Conservation (phyloP, 2,113 vertebrate genomes). For the Corythornis cristatus region DNA sequence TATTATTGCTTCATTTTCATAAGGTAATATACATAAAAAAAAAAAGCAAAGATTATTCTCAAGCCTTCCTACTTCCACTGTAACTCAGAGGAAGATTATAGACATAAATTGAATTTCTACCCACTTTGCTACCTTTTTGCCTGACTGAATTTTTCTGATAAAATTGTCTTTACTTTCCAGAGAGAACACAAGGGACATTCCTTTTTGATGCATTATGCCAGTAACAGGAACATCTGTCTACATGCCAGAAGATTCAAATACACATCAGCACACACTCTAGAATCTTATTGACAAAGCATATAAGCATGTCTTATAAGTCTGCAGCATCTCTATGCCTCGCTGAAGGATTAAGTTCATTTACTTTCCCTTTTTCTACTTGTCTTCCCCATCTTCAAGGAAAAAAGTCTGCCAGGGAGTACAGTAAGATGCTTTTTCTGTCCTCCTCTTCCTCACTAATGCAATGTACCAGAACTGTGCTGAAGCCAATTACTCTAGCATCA, state of each 20-base stretch:
- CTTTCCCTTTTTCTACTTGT: background rate
- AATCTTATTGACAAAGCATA: background rate
- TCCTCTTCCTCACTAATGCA: background rate
- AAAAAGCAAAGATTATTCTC: background rate
- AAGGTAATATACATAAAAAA: background rate
- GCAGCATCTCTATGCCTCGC: background rate
- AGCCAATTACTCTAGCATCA: background rate
- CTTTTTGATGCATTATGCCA: constrained; percentile 24
- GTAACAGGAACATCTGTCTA: constrained; percentile 7
- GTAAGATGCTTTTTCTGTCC: background rate
- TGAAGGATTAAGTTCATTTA: background rate
- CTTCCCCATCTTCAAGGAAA: background rate
- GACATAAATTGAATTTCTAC: constrained; percentile 56
- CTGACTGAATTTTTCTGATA: constrained; percentile 47
- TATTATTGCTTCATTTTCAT: background rate
- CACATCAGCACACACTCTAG: background rate
- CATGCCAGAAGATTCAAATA: constrained; percentile 34
- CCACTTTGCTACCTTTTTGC: constrained; percentile 42
- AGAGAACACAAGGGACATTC: background rate
- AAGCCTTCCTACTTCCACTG: constrained; percentile 18
- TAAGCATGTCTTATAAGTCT: constrained; percentile 15
- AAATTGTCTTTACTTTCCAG: constrained; percentile 15
- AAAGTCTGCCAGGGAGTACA: background rate
- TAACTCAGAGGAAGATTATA: background rate
- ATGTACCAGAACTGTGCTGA: background rate